Conservation (phyloP, 2,888 invertebrate genomes). For the Andrena bucephala region DNA sequence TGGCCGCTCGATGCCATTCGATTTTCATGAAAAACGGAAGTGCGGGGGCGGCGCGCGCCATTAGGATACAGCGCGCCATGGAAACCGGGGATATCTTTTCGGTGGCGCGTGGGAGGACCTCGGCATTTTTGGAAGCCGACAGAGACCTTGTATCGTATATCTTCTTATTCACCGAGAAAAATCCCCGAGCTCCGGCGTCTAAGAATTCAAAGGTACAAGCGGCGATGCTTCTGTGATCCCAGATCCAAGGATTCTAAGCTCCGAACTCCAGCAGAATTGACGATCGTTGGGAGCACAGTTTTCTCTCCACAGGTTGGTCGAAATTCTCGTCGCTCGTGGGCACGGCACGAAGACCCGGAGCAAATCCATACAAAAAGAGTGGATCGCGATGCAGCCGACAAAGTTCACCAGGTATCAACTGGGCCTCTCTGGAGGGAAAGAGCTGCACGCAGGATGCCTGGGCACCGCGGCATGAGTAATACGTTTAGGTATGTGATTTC, state of each 20-base stretch:
- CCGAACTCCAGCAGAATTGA: too few relatives aligned
- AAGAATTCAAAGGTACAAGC: too few relatives aligned
- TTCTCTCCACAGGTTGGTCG: neutral
- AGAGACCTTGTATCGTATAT: neutral
- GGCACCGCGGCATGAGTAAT: conserved; percentile 58
- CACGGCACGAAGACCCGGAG: too few relatives aligned
- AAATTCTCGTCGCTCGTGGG: conserved; percentile 13
- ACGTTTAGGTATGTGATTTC: conserved; percentile 62
- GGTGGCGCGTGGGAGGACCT: conserved; percentile 31
- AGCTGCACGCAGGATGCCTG: conserved; percentile 25
- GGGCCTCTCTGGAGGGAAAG: conserved; percentile 5
- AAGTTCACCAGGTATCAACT: conserved; percentile 48
- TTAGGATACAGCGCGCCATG: conserved; percentile 26
- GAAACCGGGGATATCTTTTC: conserved; percentile 21
- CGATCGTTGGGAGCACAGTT: neutral
- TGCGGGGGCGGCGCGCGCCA: conserved; percentile 35
- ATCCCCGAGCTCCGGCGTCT: neutral
- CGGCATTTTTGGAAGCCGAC: neutral
- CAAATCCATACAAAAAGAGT: conserved; percentile 15
- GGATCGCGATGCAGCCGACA: conserved; percentile 46
- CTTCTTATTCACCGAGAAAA: neutral
- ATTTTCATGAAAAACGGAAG: conserved; percentile 57
- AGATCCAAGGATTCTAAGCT: neutral
- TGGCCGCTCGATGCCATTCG: conserved; percentile 32
- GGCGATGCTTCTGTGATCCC: too few relatives aligned